Evolutionary conservation across 2,888 invertebrate genomes (phyloP).

Genomic region (Aporophyla lueneburgensis): DNA sequence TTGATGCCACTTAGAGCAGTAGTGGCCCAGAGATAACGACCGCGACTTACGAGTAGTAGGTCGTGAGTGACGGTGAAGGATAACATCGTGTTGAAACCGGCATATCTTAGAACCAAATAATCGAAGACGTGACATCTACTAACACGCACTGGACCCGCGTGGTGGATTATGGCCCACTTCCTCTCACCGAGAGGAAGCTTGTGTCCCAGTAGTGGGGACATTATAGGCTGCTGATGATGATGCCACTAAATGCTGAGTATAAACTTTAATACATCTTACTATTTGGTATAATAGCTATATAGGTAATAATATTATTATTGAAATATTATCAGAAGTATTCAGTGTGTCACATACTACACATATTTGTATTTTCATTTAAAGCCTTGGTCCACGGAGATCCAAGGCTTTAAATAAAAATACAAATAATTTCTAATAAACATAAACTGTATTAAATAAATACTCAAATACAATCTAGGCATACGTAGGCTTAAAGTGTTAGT

Average conservation of each 20-base stretch:
- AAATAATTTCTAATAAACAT: background rate
- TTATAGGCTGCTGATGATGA: background rate
- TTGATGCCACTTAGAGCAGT: background rate
- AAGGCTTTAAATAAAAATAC: background rate
- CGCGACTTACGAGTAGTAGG: too few species aligned
- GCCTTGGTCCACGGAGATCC: background rate
- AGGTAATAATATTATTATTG: background rate
- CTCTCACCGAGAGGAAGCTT: too few species aligned
- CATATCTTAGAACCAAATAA: too few species aligned
- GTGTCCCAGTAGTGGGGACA: too few species aligned
- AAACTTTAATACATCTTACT: background rate
- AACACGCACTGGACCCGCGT: too few species aligned
- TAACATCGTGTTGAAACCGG: too few species aligned
- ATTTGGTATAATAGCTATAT: too few species aligned
- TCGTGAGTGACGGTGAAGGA: too few species aligned
- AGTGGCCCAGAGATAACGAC: too few species aligned
- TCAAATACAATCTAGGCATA: background rate
- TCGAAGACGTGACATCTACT: too few species aligned
- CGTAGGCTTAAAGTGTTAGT: background rate
- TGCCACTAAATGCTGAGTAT: background rate
- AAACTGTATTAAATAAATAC: conserved; percentile 3
- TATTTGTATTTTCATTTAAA: too few species aligned
- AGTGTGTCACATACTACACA: background rate
- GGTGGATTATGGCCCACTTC: too few species aligned
- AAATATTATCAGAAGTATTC: background rate